phyloP scores from a whole-genome alignment of 2,888 invertebrate species.

The Julus scanicus region DNA sequence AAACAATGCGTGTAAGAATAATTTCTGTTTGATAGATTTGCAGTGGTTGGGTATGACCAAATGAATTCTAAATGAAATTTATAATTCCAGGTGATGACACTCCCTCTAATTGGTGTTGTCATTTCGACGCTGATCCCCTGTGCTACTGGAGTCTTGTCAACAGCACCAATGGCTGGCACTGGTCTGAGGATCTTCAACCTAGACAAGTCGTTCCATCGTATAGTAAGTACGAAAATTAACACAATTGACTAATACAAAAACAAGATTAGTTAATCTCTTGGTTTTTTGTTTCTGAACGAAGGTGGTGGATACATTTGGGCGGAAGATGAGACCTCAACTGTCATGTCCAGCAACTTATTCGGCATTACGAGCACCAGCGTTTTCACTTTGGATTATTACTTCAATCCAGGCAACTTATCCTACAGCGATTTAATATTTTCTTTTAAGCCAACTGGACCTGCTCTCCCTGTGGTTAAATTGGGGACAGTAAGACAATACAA shows the following conservation, averaged over 20 bases:
- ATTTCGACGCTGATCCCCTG: background rate
- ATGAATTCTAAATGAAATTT: no score
- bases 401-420: background rate
- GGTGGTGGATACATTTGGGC: background rate
- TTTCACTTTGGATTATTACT: background rate
- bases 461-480: background rate
- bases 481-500: background rate
- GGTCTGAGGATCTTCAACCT: background rate
- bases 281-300: background rate
- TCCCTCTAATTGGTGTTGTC: background rate
- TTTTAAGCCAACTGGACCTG: background rate
- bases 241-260: no score
- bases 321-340: background rate
- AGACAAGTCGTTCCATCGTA: background rate
- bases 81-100: background rate
- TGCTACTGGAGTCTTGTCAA: background rate
- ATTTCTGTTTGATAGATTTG: background rate
- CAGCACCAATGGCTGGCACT: background rate
- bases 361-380: background rate
- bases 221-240: background rate
- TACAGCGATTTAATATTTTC: background rate
- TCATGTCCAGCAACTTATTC: background rate
- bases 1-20: background rate
- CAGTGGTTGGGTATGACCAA: background rate
- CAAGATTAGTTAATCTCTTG: no score